Conservation (phyloP, 2,888 invertebrate species). For the Criorhina ranunculi region DNA sequence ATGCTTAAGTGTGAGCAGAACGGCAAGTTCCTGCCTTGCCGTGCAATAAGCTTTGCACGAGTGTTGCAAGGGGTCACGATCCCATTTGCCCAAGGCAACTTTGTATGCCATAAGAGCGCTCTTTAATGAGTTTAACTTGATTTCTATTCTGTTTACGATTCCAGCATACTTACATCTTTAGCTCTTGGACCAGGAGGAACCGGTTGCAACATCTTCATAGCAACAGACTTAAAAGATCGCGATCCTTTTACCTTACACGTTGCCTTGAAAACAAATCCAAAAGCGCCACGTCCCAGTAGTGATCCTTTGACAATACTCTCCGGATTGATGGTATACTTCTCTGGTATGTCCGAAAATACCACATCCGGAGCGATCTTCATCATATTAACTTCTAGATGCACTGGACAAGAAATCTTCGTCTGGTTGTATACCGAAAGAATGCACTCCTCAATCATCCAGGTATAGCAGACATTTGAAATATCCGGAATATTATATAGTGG, state of each 20-base stretch:
- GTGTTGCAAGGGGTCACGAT: constrained; percentile 95
- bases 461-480: constrained; percentile 86
- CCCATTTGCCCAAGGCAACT: constrained; percentile 95
- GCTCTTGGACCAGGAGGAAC: constrained; percentile 90
- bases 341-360: constrained; percentile 95
- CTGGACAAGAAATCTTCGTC: constrained; percentile 90
- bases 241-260: constrained; percentile 87
- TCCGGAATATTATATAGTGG: constrained; percentile 85
- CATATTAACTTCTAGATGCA: constrained; percentile 91
- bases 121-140: constrained; percentile 73
- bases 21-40: constrained; percentile 96
- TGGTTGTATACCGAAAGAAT: constrained; percentile 93
- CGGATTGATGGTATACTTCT: constrained; percentile 91
- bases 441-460: constrained; percentile 98
- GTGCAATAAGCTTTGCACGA: constrained; percentile 98
- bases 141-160: too few relatives aligned
- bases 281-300: constrained; percentile 97
- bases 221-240: constrained; percentile 89
- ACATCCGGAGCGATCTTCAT: constrained; percentile 96
- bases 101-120: constrained; percentile 84
- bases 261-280: constrained; percentile 97
- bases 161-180: constrained; percentile 80
- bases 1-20: constrained; percentile 93
- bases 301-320: constrained; percentile 91
- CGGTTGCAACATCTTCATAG: constrained; percentile 98